A percentile compares a stretch with the other conserved stretches of the same genome.
Conservation (phyloP, 2,888 invertebrate species). For the Periphyllus acericola region DNA sequence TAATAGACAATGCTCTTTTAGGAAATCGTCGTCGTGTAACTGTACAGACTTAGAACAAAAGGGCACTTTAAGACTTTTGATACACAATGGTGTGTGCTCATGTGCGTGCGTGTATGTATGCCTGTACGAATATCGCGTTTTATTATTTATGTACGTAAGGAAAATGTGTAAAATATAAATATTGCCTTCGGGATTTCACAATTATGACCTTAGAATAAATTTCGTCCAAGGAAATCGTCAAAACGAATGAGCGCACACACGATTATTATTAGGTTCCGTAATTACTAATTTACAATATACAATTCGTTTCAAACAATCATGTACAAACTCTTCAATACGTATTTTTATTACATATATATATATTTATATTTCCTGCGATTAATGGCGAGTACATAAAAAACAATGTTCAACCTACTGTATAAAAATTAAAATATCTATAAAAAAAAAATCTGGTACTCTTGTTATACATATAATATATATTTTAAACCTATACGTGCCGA, state of each 20-base stretch:
- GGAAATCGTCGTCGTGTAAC: neutral
- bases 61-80: neutral
- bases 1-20: neutral
- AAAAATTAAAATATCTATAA: too few species aligned
- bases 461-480: too few species aligned
- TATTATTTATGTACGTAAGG: too few species aligned
- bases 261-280: neutral
- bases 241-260: neutral
- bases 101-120: neutral
- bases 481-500: too few species aligned
- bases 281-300: neutral
- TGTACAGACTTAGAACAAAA: neutral
- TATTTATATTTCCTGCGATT: neutral
- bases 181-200: neutral
- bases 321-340: neutral
- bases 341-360: neutral
- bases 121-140: neutral
- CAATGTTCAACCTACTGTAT: too few species aligned
- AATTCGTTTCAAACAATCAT: neutral
- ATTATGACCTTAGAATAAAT: neutral
- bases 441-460: too few species aligned
- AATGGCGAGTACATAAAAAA: too few species aligned
- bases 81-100: neutral
- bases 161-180: conserved; percentile 15
- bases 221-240: conserved; percentile 17